Evolutionary conservation across 2,888 invertebrate genomes (phyloP).

Genomic region (Drosophila tanythrix): DNA sequence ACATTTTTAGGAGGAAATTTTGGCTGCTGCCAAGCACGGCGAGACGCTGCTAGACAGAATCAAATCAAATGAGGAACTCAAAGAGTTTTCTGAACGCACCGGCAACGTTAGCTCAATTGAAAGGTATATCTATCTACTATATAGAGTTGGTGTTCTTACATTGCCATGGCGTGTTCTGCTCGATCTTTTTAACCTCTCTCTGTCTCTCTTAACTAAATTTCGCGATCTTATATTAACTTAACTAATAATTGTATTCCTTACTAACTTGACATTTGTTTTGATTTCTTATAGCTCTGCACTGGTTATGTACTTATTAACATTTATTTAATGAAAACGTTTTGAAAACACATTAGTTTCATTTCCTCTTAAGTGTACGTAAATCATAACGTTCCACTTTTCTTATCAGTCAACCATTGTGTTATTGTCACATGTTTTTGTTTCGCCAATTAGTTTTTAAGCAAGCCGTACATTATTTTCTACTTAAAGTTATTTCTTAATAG

Average conservation of each 20-base stretch:
- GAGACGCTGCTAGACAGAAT: conserved; percentile 92
- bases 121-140: conserved; percentile 86
- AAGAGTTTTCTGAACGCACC: conserved; percentile 89
- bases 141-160: conserved; percentile 51
- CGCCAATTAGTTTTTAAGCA: background rate
- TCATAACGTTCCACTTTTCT: conserved; percentile 7
- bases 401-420: conserved; percentile 12
- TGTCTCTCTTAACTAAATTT: conserved; percentile 14
- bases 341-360: conserved; percentile 46
- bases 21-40: conserved; percentile 94
- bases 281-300: conserved; percentile 84
- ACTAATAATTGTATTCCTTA: conserved; percentile 38
- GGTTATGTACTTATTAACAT: conserved; percentile 79
- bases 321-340: conserved; percentile 49
- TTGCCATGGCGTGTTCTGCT: conserved; percentile 50
- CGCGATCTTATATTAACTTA: conserved; percentile 44
- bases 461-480: background rate
- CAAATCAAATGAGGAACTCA: conserved; percentile 86
- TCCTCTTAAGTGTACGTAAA: conserved; percentile 15
- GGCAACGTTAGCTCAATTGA: conserved; percentile 97
- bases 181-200: conserved; percentile 18
- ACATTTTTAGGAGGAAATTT: conserved; percentile 89
- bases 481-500: conserved; percentile 3
- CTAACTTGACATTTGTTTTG: conserved; percentile 60
- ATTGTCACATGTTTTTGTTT: conserved; percentile 7